A percentile compares a stretch with the other conserved stretches of the same genome.
Evolutionary conservation across 92 coral and sea anemone species (phyloP).

Genomic region (Umimayanthus kanabou): DNA sequence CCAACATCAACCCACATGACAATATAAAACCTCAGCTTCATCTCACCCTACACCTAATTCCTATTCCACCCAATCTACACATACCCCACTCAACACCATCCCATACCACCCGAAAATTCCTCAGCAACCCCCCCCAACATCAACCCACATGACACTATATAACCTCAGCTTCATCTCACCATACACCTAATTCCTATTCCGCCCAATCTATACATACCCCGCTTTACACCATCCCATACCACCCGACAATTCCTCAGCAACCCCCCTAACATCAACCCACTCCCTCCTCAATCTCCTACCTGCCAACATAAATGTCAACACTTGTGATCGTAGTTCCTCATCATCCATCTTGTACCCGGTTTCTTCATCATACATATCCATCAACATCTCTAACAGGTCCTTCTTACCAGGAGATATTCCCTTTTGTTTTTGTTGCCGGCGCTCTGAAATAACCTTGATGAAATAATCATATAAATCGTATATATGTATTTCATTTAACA

Average conservation of each 20-base stretch:
- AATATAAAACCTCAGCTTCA: no score
- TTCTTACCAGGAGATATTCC: neutral
- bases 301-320: slow-evolving; percentile 22
- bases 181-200: no score
- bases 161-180: no score
- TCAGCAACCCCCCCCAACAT: neutral
- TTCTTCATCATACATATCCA: slow-evolving; percentile 33
- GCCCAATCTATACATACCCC: no score
- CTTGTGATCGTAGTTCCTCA: slow-evolving; percentile 24
- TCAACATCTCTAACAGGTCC: slow-evolving; percentile 17
- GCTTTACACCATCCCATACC: no score
- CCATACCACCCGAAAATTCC: neutral
- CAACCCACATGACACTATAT: no score
- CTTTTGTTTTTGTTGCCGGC: slow-evolving; percentile 4
- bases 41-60: no score
- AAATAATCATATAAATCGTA: no score
- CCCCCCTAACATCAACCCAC: neutral
- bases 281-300: neutral
- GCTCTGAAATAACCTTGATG: slow-evolving; percentile 13
- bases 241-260: neutral
- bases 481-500: no score
- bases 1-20: no score
- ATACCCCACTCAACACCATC: no score
- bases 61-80: no score
- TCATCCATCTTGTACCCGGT: slow-evolving; percentile 32